Evolutionary conservation across 2,797 vertebrate genomes (phyloP), one percentile per base, ranked within the genome.

Genomic region (Pseudomugil tenellus): DNA sequence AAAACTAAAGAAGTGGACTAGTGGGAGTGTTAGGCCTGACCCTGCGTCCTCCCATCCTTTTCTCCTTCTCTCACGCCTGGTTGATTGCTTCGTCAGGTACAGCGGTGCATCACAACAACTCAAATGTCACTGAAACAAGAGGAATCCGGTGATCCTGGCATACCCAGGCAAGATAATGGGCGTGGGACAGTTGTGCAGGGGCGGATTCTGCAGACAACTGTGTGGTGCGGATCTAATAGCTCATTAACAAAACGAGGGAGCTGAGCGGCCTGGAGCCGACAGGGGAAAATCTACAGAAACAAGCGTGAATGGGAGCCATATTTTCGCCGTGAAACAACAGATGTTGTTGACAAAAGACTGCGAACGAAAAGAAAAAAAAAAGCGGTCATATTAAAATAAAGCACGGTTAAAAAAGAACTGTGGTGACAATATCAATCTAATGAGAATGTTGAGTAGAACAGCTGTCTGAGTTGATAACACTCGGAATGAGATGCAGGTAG

Each of bases 261-360:
- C 35, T 0, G 53, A 21, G 63, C 28, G 25, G 64, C 43, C 63
- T 49, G 32, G 67, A 81, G 70, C 57, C 5, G 4, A 43, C 11
- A 37, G 35, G 46, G 31, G 49, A 57, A 75, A 72, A 75, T 79
- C 64, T 71, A 66, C 74, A 71, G 75, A 63, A 79, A 77, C 58
- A n/a, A 5, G 8, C 0, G 10, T 0, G 32, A 64, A 63, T 58
- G 35, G 31, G 63, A 81, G 53, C 31, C 46, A 3, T 26, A 0
- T 69, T 76, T 74, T 57, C 23, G 6, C 59, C 34, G 55, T 58
- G 67, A 68, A 83, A 54, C 53, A 70, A 89, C 91, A 92, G 90
- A 89, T 92, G 91, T 90, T 92, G 91, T 89, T 89, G 87, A 91
- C 89, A 89, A 86, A 87, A 54, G 74, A 55, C 65, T 25, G n/a